Evolutionary conservation across 1,140 invertebrate species (phyloP).

Genomic region (Caenorhabditis latens): DNA sequence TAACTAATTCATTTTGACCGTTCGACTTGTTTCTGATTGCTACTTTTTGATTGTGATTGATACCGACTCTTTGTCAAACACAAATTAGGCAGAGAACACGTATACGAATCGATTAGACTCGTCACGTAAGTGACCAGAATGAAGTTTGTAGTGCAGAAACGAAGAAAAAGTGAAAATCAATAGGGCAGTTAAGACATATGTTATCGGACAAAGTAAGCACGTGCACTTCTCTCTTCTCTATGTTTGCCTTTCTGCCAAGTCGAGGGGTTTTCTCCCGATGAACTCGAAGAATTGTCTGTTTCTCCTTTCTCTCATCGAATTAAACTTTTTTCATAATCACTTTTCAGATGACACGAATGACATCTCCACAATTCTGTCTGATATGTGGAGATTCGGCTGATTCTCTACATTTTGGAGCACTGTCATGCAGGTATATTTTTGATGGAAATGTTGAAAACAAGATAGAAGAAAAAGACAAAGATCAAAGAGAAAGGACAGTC

Average conservation of each 20-base stretch:
- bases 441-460: too few species aligned
- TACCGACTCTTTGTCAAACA: not conserved
- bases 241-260: not conserved
- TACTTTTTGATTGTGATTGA: not conserved
- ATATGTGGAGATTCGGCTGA: constrained; percentile 19
- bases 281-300: not conserved
- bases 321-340: not conserved
- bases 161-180: constrained; percentile 35
- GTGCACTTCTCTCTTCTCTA: constrained; percentile 14
- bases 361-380: not conserved
- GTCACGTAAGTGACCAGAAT: not conserved
- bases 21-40: not conserved
- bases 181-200: constrained; percentile 12
- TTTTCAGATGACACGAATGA: constrained; percentile 19
- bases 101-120: too few species aligned
- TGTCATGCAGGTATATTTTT: constrained; percentile 17
- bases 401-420: constrained; percentile 22
- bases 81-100: not conserved
- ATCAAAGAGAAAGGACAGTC: too few species aligned
- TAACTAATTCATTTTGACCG: constrained; percentile 1
- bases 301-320: not conserved
- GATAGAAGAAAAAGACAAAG: too few species aligned
- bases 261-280: not conserved
- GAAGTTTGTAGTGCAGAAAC: constrained; percentile 6
- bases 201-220: constrained; percentile 27